These are phyloP conservation scores for Hyperoplus lanceolatus DNA, from an alignment of 2,797 vertebrate species.

Conservation along the genomic window DNA sequence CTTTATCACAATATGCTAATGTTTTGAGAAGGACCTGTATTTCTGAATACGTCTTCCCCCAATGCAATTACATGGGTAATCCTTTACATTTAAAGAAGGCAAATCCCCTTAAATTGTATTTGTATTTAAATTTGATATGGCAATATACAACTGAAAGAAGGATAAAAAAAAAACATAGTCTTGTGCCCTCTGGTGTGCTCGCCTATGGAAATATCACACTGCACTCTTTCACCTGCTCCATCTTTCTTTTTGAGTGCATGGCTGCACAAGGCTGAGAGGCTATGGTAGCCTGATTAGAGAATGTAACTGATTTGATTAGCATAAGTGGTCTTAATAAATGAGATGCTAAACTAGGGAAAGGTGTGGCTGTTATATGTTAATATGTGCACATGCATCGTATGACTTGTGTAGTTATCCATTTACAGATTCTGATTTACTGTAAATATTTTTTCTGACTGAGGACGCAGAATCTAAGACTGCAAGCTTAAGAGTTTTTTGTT, in stretches of 20 bases:
- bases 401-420: neutral
- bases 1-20: too few species aligned
- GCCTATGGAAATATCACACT: constrained; percentile 23
- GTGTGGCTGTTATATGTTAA: constrained; percentile 26
- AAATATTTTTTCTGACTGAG: constrained; percentile 25
- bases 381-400: constrained; percentile 11
- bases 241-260: constrained; percentile 25
- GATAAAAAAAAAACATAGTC: constrained; percentile 4
- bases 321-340: constrained; percentile 43
- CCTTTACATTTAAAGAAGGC: neutral
- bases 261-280: constrained; percentile 14
- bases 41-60: neutral
- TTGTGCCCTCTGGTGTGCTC: constrained; percentile 9
- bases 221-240: constrained; percentile 19
- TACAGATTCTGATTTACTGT: neutral
- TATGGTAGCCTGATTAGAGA: constrained; percentile 53
- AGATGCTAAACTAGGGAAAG: constrained; percentile 33
- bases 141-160: neutral
- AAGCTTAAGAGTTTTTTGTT: constrained; percentile 56
- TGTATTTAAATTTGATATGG: constrained; percentile 1
- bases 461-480: constrained; percentile 39
- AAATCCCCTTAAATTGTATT: neutral
- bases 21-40: too few species aligned
- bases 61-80: neutral
- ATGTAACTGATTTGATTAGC: constrained; percentile 48